Evolutionary conservation across 2,113 vertebrate genomes (phyloP).

Genomic region (Melospiza georgiana): DNA sequence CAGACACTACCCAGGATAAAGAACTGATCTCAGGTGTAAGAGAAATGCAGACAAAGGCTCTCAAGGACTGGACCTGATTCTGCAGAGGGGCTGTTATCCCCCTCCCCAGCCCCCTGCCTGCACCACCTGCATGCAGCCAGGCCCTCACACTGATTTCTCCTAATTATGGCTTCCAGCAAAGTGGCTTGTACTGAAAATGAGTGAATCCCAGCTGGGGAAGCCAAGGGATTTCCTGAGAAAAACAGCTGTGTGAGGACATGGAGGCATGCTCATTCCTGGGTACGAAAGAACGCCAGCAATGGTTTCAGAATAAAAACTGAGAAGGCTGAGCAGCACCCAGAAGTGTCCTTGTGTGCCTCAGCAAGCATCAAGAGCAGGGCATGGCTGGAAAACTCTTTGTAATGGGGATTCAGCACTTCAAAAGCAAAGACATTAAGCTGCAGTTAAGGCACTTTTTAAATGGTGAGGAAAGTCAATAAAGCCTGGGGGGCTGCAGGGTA

Average conservation of each 20-base stretch:
- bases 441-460: neutral
- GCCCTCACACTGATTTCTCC: neutral
- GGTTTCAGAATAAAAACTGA: neutral
- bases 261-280: neutral
- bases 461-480: neutral
- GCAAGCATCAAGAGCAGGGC: neutral
- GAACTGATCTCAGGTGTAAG: neutral
- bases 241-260: neutral
- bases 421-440: neutral
- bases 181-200: neutral
- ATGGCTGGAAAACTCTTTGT: neutral
- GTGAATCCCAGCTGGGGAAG: neutral
- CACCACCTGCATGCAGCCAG: neutral
- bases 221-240: neutral
- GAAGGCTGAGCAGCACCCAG: neutral
- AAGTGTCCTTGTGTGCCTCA: neutral
- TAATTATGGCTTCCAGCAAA: neutral
- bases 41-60: neutral
- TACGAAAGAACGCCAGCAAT: accelerated
- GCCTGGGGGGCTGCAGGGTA: neutral
- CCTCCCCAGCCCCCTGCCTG: neutral
- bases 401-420: neutral
- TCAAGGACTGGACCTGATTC: neutral
- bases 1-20: neutral
- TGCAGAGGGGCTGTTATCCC: neutral